A percentile compares a stretch with the other conserved stretches of the same genome.
phyloP scores from a whole-genome alignment of 2,797 vertebrate genomes.

The Micromesistius poutassou region DNA sequence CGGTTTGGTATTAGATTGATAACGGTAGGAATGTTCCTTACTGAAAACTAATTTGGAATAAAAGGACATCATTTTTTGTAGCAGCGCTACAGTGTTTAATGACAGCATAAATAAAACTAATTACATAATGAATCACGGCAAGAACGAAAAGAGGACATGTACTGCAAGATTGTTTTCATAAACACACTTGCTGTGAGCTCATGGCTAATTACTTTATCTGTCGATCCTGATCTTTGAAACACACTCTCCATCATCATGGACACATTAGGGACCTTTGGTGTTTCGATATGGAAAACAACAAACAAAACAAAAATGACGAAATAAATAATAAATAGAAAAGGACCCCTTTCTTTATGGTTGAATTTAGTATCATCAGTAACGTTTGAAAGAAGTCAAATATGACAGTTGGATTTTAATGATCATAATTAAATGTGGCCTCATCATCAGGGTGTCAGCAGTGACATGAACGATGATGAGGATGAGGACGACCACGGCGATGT shows the following conservation, averaged over 20 bases:
- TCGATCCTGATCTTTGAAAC: not conserved
- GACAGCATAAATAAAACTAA: not conserved
- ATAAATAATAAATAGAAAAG: not conserved
- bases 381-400: not conserved
- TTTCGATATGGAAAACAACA: not conserved
- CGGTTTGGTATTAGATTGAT: not conserved
- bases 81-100: not conserved
- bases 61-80: not conserved
- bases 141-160: not conserved
- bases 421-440: not conserved
- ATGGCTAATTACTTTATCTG: not conserved
- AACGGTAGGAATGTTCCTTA: not conserved
- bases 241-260: not conserved
- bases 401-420: not conserved
- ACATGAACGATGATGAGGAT: not conserved
- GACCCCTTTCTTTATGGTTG: not conserved
- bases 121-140: not conserved
- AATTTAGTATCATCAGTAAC: not conserved
- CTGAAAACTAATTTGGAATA: not conserved
- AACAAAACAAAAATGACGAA: not conserved
- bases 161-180: not conserved
- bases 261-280: not conserved
- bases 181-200: not conserved
- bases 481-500: not conserved
- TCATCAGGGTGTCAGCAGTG: not conserved